Conservation (phyloP, 2,888 invertebrate species). For the Clunio marinus region DNA sequence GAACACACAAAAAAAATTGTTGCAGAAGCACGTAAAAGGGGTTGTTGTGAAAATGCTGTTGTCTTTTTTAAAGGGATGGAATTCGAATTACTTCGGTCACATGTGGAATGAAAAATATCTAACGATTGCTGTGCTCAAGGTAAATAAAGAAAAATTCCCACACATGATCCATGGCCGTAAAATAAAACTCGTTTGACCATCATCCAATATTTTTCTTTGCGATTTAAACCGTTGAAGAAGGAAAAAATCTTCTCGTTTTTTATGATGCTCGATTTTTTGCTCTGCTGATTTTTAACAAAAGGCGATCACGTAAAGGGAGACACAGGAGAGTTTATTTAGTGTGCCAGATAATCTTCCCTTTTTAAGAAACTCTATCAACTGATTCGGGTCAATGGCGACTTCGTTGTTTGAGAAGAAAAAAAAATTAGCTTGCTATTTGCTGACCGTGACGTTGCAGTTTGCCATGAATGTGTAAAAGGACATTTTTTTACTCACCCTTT, state of each 20-base stretch:
- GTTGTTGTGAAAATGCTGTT: neutral
- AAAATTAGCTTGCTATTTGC: neutral
- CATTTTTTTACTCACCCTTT: neutral
- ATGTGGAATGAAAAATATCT: neutral
- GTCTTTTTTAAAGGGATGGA: constrained; percentile 11
- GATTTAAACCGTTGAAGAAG: constrained; percentile 33
- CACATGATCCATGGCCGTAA: constrained; percentile 14
- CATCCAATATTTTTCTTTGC: constrained; percentile 14
- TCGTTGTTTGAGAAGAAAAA: no score
- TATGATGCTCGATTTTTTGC: neutral
- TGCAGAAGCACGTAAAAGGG: neutral
- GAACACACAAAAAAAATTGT: neutral
- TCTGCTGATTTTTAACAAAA: neutral
- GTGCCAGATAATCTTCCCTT: neutral
- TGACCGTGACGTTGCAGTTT: neutral
- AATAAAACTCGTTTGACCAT: constrained; percentile 16
- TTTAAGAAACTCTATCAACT: neutral
- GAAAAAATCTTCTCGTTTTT: no score
- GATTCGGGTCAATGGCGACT: neutral
- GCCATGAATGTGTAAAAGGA: no score
- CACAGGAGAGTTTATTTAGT: constrained; percentile 10
- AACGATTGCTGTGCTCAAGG: neutral
- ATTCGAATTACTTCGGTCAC: neutral
- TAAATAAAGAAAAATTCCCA: constrained; percentile 37
- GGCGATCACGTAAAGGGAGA: neutral